Evolutionary conservation across 2,113 vertebrate genomes (phyloP).

Genomic region (Chrysochloris asiatica): DNA sequence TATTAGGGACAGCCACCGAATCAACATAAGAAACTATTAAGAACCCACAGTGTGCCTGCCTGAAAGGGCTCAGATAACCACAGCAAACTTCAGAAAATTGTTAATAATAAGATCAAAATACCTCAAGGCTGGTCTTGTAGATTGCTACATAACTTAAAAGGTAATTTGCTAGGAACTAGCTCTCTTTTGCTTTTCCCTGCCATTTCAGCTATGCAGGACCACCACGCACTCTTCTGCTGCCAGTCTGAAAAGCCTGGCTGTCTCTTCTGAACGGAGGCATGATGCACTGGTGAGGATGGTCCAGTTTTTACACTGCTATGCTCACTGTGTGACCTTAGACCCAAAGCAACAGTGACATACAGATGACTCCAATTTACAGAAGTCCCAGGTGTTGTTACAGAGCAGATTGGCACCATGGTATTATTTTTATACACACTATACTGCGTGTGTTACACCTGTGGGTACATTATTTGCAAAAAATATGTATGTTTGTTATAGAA

Average conservation of each 20-base stretch:
- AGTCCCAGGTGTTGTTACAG: neutral
- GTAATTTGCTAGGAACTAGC: neutral
- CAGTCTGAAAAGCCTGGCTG: neutral
- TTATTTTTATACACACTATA: too few relatives aligned
- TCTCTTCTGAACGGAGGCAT: neutral
- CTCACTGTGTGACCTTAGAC: neutral
- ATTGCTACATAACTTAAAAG: neutral
- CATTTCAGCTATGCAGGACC: neutral
- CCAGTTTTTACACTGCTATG: neutral
- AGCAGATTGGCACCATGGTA: neutral
- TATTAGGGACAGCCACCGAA: constrained; percentile 30
- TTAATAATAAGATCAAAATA: constrained; percentile 44
- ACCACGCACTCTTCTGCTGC: neutral
- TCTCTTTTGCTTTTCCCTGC: neutral
- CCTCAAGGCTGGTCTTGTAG: neutral
- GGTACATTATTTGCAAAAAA: too few relatives aligned
- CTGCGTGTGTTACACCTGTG: too few relatives aligned
- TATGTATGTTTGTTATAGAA: neutral
- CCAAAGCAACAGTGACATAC: neutral
- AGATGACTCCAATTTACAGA: neutral
- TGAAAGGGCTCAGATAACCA: constrained; percentile 29
- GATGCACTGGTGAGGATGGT: neutral
- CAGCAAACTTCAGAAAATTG: neutral
- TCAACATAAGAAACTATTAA: constrained; percentile 49
- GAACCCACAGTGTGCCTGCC: neutral